Evolutionary conservation across 2,113 vertebrate genomes (phyloP), one percentile per base, ranked within the genome.

Genomic region (Leucopternis melanops): DNA sequence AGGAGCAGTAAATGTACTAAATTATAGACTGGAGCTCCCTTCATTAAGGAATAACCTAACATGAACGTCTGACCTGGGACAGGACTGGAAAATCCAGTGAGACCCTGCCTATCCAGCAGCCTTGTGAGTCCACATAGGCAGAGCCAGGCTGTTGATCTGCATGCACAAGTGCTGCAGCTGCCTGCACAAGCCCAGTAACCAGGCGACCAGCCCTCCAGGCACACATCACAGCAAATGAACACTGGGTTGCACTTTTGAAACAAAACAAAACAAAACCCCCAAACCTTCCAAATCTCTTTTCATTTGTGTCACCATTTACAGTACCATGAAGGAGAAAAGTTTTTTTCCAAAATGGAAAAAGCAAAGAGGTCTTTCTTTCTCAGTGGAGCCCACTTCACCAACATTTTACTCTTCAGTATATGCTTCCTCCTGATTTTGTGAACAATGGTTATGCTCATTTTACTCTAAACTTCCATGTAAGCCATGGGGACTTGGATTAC

Each of bases 21-120:
- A 94, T 94, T 90, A 95, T 0, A 94, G 65, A 61, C 29, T 0
- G 0, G 67, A 55, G 38, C 22, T 91, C n/a, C 29, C n/a, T 58
- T 84, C 42, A 19, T 11, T 38, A 36, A 81, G 58, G 78, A 44
- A 34, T 65, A 80, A 80, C 42, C 29, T 5, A 8, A 29, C 13
- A 58, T 13, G 59, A 78, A 57, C 2, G 1, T 8, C 44, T 71
- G 82, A 8, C 47, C 58, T 63, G 65, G 69, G 73, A 72, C 38
- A 79, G 70, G 77, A 58, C 84, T 61, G 86, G 57, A 85, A 95
- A 61, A 71, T 67, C 73, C 81, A 47, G 63, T 72, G 54, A 86
- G 47, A 45, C 38, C 36, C n/a, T 71, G 79, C 59, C 45, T 29
- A 7, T 7, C 63, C 91, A 61, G 78, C 83, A 94, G 72, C 73